These are phyloP conservation scores for Rhagoletis zephyria DNA, from an alignment of 1,140 invertebrate species.

Conservation along the genomic window DNA sequence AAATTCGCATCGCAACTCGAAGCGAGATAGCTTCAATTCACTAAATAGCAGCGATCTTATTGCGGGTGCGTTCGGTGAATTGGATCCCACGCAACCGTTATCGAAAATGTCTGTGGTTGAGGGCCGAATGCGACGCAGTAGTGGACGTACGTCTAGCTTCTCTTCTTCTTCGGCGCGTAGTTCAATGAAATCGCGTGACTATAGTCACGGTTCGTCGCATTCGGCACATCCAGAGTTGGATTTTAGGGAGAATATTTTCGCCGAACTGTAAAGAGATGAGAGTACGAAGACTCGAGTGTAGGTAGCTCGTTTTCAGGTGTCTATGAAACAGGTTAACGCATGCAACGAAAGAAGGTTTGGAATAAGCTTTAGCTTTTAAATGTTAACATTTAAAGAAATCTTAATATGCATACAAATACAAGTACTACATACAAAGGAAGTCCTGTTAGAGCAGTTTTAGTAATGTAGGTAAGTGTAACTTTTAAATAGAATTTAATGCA, in stretches of 20 bases:
- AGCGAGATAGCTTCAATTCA: conserved; percentile 71
- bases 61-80: conserved; percentile 70
- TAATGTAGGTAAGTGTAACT: background rate
- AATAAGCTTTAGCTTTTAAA: conserved; percentile 7
- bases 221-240: conserved; percentile 71
- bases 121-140: conserved; percentile 69
- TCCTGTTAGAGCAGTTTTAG: conserved; percentile 22
- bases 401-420: too few relatives aligned
- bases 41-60: conserved; percentile 69
- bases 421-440: background rate
- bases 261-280: conserved; percentile 64
- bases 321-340: background rate
- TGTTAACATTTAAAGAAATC: background rate
- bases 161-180: conserved; percentile 69
- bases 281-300: background rate
- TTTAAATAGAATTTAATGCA: background rate
- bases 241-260: conserved; percentile 72
- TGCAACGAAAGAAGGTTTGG: conserved; percentile 30
- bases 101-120: conserved; percentile 71
- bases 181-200: conserved; percentile 71
- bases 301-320: background rate
- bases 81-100: conserved; percentile 70
- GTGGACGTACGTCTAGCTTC: conserved; percentile 66
- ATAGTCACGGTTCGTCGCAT: conserved; percentile 66
- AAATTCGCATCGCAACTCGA: conserved; percentile 58